These are phyloP conservation scores for Belgica antarctica DNA, from an alignment of 2,888 invertebrate species.

Conservation along the genomic window DNA sequence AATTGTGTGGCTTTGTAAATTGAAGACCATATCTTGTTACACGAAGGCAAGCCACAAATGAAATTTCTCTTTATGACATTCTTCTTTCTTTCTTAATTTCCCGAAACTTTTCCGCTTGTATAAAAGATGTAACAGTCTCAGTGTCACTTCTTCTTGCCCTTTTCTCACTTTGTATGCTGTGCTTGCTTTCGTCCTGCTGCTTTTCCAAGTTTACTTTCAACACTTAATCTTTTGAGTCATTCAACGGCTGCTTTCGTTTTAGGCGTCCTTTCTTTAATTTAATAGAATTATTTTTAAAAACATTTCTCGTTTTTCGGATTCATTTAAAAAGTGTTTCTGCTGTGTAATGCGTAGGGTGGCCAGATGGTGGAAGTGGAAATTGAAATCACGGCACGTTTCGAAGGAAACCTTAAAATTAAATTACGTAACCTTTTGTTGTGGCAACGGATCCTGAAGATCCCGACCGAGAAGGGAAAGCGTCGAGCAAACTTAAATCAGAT, in stretches of 20 bases:
- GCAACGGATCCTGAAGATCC: neutral
- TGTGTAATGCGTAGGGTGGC: neutral
- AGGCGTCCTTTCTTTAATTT: conserved; percentile 18
- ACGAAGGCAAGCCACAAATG: neutral
- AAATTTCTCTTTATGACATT: conserved; percentile 15
- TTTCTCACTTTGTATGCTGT: too few relatives aligned
- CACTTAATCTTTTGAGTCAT: conserved; percentile 16
- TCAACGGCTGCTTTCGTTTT: neutral
- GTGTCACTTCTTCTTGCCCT: neutral
- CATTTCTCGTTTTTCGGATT: too few relatives aligned
- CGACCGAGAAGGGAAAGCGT: too few relatives aligned
- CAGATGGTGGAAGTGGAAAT: neutral
- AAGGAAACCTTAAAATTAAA: conserved; percentile 7
- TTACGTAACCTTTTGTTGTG: neutral
- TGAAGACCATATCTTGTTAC: conserved; percentile 22
- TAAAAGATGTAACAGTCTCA: neutral
- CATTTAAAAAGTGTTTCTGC: too few relatives aligned
- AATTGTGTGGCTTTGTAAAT: conserved; percentile 31
- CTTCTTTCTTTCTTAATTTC: conserved; percentile 13
- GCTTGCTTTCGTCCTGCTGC: conserved; percentile 1
- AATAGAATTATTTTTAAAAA: too few relatives aligned
- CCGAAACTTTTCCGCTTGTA: conserved; percentile 15
- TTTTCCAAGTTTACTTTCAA: conserved; percentile 3
- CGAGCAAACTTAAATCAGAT: neutral
- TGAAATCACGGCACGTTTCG: neutral